Base-by-base conservation (phyloP, 1,140 invertebrate genomes). In the Anastatus disparis region DNA sequence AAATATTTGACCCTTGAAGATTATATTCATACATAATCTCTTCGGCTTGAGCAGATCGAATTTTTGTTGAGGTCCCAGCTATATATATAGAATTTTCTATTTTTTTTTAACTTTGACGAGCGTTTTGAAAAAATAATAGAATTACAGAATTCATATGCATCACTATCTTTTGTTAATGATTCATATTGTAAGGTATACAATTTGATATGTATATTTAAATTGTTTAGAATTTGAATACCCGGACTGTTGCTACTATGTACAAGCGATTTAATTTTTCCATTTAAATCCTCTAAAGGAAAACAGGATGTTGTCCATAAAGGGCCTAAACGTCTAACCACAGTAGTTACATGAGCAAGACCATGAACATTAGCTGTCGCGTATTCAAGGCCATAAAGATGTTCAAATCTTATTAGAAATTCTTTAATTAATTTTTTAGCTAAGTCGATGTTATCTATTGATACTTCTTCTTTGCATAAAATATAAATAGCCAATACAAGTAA, bases 381-480 rank as follows among this genome's bases (percentile, higher is more conserved):
- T 46, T 46, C n/a, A 9, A 46, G n/a, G 44, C 44, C 7, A 38
- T 12, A 38, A 7, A 38, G 12, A 12, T 38, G 35, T 12, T 38
- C 35, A 38, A 38, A 38, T 38, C 12, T 38, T 38, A 12, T 7
- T 38, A 38, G 6, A 38, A 38, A 38, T 38, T 38, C 12, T 38
- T 6, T 7, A 38, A 38, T 38, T 38, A 38, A 38, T 38, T 38
- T 38, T 38, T 38, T 89, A 29, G 68, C 68, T 7, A 66, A 20
- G 20, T 53, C 20, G 12, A 75, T 8, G 1, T 61, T 35, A 7
- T n/a, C 55, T 20, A 15, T 3, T 22, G 69, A 12, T 24, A 76
- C 48, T 26, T 1, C 42, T n/a, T 20, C 6, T 53, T 64, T n/a
- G 42, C 42, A 55, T 13, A 74, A 17, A n/a, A 74, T 29, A 38